phyloP scores from a whole-genome alignment of 2,797 vertebrate species.

The Erethizon dorsatum region DNA sequence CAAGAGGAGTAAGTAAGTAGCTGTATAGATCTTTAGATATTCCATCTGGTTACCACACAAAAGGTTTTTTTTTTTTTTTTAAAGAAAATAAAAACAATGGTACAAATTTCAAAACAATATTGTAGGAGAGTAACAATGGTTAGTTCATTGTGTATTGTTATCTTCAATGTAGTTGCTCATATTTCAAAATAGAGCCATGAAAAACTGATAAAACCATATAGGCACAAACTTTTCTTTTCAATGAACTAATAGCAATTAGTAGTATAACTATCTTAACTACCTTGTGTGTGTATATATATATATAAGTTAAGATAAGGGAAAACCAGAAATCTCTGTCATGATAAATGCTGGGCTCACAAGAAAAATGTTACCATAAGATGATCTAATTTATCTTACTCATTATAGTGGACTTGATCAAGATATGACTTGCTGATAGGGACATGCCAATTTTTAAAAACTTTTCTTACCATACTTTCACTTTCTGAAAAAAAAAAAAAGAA shows the following conservation, averaged over 20 bases:
- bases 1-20: background rate
- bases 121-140: no score
- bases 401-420: slow-evolving; percentile 13
- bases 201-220: no score
- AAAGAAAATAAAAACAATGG: no score
- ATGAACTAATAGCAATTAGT: no score
- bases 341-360: background rate
- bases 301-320: background rate
- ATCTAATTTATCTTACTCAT: slow-evolving; percentile 29
- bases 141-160: no score
- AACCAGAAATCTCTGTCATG: background rate
- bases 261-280: no score
- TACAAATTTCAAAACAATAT: no score
- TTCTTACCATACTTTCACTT: slow-evolving; percentile 47
- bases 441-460: background rate
- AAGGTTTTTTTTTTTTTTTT: background rate
- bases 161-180: no score
- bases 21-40: background rate
- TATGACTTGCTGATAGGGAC: slow-evolving; percentile 16
- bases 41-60: background rate
- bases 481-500: background rate
- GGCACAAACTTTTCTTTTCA: no score
- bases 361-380: background rate
- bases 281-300: no score
- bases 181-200: no score